Percentiles rank a stretch among this genome's conserved stretches.
Evolutionary conservation across 2,797 vertebrate genomes (phyloP).

Genomic region (Syngnathus rostellatus): DNA sequence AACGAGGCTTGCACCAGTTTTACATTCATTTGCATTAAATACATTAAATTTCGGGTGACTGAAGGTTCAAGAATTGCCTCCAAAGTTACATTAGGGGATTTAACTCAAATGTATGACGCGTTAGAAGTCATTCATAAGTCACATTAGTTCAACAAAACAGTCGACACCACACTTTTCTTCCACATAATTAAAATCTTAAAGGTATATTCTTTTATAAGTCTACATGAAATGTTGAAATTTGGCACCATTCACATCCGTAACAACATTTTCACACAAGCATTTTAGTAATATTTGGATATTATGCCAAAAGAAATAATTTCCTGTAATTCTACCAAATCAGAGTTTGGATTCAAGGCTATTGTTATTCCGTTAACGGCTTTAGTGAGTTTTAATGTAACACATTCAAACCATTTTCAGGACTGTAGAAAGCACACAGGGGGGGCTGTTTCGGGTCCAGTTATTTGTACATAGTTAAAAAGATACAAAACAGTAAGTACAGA

Average conservation of each 20-base stretch:
- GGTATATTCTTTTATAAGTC: not conserved
- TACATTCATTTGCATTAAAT: constrained; percentile 4
- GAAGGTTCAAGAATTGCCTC: not conserved
- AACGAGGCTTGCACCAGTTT: not conserved
- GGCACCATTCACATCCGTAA: constrained; percentile 33
- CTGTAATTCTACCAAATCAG: not conserved
- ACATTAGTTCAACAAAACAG: not conserved
- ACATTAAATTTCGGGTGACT: not conserved
- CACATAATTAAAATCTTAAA: constrained; percentile 20
- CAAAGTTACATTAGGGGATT: not conserved
- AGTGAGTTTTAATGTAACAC: not conserved
- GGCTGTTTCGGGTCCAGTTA: constrained; percentile 10
- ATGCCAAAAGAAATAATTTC: not conserved
- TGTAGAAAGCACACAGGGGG: not conserved
- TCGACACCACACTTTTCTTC: constrained; percentile 28
- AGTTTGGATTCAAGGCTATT: not conserved
- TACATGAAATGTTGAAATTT: constrained; percentile 24
- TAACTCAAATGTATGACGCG: not conserved
- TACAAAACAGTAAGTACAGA: constrained; percentile 60
- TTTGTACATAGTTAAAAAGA: constrained; percentile 57
- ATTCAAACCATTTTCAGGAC: not conserved
- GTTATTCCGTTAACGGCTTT: not conserved
- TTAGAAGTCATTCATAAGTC: not conserved
- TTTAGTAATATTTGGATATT: not conserved
- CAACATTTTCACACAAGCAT: not conserved